Conservation (phyloP, 30 jellyfish, hydroid and myxozoan species). For the Euphysa ruthae region DNA sequence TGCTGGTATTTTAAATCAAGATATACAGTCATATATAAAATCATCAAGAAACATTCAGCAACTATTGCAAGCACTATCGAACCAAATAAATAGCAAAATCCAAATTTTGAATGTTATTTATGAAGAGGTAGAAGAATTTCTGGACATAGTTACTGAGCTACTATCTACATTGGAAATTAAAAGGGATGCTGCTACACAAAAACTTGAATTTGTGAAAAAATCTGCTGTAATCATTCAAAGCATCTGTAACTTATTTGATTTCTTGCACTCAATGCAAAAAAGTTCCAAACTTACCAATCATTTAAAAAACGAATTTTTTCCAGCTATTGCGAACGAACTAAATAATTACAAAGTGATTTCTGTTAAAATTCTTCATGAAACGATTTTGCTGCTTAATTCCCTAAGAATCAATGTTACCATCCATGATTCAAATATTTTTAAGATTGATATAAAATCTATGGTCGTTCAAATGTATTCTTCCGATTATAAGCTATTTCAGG, state of each 20-base stretch:
- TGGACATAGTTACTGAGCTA: neutral
- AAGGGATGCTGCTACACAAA: conserved; percentile 34
- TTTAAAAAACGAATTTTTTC: neutral
- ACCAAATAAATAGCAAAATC: conserved; percentile 20
- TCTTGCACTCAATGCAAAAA: neutral
- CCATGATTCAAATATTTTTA: neutral
- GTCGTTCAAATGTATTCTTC: neutral
- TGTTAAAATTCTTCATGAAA: neutral
- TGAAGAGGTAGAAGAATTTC: neutral
- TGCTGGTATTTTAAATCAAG: conserved; percentile 38
- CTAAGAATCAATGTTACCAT: neutral
- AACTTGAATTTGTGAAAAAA: conserved; percentile 2
- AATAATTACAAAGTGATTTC: neutral
- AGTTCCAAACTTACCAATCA: neutral
- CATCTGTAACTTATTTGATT: neutral
- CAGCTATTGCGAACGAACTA: neutral
- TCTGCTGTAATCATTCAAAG: neutral
- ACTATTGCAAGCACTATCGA: conserved; percentile 1
- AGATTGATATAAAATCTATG: neutral
- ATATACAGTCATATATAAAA: conserved; percentile 1
- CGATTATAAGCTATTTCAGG: neutral
- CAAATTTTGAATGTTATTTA: neutral
- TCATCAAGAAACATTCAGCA: conserved; percentile 9
- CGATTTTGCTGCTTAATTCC: neutral
- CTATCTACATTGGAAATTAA: neutral